These are phyloP conservation scores for Plemyria rubiginata DNA, from an alignment of 2,888 invertebrate genomes.

Conservation along the genomic window DNA sequence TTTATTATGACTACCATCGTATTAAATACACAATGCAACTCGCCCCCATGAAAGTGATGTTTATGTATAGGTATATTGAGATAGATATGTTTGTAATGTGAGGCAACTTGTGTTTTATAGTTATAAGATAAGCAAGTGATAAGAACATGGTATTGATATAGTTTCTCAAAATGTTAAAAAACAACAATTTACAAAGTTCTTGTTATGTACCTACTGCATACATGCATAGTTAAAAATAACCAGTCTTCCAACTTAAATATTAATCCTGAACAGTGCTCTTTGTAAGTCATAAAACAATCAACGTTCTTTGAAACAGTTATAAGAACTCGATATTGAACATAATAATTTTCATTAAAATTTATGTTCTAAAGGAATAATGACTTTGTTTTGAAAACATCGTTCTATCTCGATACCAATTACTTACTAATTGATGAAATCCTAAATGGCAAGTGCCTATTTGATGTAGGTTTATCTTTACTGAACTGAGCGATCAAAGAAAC, in stretches of 20 bases:
- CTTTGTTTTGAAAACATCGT: constrained; percentile 16
- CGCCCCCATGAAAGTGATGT: constrained; percentile 24
- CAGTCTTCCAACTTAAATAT: background rate
- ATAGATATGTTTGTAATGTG: background rate
- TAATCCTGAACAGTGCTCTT: too few species aligned
- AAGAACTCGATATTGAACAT: constrained; percentile 15
- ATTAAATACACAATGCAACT: constrained; percentile 21
- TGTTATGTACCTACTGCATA: too few species aligned
- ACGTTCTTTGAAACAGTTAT: constrained; percentile 20
- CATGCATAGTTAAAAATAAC: too few species aligned
- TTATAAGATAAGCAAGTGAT: too few species aligned
- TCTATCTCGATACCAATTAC: constrained; percentile 24
- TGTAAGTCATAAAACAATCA: constrained; percentile 20
- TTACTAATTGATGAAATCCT: constrained; percentile 27
- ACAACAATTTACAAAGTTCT: too few species aligned
- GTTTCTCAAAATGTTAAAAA: too few species aligned
- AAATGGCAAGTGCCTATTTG: constrained; percentile 18
- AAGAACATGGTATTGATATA: too few species aligned
- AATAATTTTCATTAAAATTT: constrained; percentile 18
- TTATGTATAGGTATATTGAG: constrained; percentile 18
- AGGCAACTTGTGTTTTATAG: too few species aligned
- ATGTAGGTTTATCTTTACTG: constrained; percentile 10
- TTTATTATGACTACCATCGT: constrained; percentile 27
- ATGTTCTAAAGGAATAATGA: constrained; percentile 21
- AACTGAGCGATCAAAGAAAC: constrained; percentile 20